These are phyloP conservation scores for Lepidurus packardi DNA, from an alignment of 1,140 invertebrate genomes.

Conservation along the genomic window DNA sequence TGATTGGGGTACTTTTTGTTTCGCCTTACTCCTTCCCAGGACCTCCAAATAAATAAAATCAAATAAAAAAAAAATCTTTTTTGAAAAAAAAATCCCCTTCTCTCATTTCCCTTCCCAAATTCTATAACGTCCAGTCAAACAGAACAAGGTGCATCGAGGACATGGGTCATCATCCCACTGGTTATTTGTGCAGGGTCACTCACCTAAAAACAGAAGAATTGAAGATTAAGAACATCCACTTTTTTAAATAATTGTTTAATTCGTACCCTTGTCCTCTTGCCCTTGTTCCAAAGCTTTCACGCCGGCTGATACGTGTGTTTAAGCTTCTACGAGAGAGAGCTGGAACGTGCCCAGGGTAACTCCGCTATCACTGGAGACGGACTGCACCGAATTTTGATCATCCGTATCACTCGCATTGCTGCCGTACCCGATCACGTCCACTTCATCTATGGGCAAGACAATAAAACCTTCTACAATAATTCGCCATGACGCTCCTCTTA, in stretches of 20 bases:
- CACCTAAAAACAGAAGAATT: neutral
- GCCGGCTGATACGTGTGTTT: conserved; percentile 46
- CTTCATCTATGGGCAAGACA: conserved; percentile 64
- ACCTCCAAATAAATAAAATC: no score
- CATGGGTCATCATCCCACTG: neutral
- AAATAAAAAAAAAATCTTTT: neutral
- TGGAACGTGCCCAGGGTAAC: conserved; percentile 66
- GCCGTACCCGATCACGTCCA: conserved; percentile 78
- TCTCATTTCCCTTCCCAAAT: neutral
- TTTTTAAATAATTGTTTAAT: no score
- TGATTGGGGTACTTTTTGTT: neutral
- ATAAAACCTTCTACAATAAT: conserved; percentile 24
- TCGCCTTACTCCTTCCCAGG: neutral
- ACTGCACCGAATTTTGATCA: conserved; percentile 71
- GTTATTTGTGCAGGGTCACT: neutral
- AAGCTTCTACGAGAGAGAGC: conserved; percentile 52
- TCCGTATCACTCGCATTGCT: conserved; percentile 79
- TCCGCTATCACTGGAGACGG: conserved; percentile 67
- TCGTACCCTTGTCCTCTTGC: neutral
- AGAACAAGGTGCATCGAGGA: conserved; percentile 1
- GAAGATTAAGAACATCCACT: neutral
- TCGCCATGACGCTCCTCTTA: conserved; percentile 20
- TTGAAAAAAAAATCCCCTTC: neutral
- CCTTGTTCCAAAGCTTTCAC: neutral
- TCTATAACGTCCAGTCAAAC: neutral